phyloP scores from a whole-genome alignment of 2,888 invertebrate species.

The Bedellia somnulentella region DNA sequence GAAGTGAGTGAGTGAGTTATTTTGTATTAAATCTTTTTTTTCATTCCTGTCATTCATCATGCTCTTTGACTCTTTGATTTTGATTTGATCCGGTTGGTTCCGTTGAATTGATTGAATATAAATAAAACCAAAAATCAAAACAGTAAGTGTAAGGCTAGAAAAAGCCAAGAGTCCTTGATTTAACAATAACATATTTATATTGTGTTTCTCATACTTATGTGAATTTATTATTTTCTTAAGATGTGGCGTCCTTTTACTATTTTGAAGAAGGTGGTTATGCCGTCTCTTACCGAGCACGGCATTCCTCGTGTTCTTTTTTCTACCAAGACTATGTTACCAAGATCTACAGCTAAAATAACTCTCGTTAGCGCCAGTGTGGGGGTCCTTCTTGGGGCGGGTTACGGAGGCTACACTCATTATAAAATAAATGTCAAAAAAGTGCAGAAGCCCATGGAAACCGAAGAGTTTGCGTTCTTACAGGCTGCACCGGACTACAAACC shows the following conservation, averaged over 20 bases:
- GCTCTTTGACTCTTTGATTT: too few relatives aligned
- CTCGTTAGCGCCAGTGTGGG: slow-evolving; percentile 64
- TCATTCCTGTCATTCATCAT: too few relatives aligned
- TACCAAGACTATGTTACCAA: slow-evolving; percentile 31
- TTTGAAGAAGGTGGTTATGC: slow-evolving; percentile 28
- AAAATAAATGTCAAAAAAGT: slow-evolving; percentile 38
- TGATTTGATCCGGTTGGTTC: too few relatives aligned
- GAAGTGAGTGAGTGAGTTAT: too few relatives aligned
- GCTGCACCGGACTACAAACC: slow-evolving; percentile 50
- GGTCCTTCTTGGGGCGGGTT: slow-evolving; percentile 54
- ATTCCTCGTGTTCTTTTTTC: slow-evolving; percentile 29
- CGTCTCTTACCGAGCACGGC: slow-evolving; percentile 28
- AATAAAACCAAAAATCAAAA: too few relatives aligned
- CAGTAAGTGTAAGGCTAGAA: too few relatives aligned
- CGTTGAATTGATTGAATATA: too few relatives aligned
- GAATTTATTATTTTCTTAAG: too few relatives aligned
- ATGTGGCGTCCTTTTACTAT: slow-evolving; percentile 46
- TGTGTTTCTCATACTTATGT: too few relatives aligned
- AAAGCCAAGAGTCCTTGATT: too few relatives aligned
- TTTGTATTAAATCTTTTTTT: too few relatives aligned
- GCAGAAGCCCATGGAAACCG: slow-evolving; percentile 23
- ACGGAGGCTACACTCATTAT: slow-evolving; percentile 54
- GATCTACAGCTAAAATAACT: slow-evolving; percentile 49
- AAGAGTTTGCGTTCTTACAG: slow-evolving; percentile 41
- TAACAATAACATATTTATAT: too few relatives aligned